Conservation (phyloP, 2,888 invertebrate genomes). For the Epinotia brunnichana region DNA sequence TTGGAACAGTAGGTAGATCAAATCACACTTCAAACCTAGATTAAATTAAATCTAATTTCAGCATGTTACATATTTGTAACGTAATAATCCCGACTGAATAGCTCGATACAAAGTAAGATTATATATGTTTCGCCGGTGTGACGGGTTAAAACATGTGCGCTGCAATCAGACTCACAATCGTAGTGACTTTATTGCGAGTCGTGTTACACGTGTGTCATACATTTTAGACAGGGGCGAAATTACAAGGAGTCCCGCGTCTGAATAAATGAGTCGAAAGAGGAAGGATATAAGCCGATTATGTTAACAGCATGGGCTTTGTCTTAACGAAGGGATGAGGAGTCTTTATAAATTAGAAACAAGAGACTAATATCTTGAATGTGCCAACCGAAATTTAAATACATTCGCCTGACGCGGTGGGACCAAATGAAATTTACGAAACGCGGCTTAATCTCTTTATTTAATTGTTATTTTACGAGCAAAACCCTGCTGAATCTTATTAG, state of each 20-base stretch:
- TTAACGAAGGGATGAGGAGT: slow-evolving; percentile 53
- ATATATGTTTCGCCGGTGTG: no score
- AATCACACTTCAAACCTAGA: no score
- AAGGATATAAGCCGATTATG: slow-evolving; percentile 68
- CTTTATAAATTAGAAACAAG: slow-evolving; percentile 52
- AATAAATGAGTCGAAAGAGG: slow-evolving; percentile 44
- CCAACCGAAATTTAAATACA: slow-evolving; percentile 38
- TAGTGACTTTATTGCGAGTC: slow-evolving; percentile 5
- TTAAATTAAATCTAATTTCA: no score
- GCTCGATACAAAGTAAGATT: no score
- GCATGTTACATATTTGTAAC: no score
- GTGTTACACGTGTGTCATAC: slow-evolving; percentile 33
- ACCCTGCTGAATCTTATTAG: not conserved
- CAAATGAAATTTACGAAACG: slow-evolving; percentile 6
- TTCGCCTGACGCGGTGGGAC: slow-evolving; percentile 7
- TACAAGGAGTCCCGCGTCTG: slow-evolving; percentile 34
- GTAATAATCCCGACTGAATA: no score
- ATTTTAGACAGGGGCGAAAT: slow-evolving; percentile 32
- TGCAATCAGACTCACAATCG: not conserved
- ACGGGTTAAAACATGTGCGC: not conserved
- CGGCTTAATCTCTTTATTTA: not conserved
- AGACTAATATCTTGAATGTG: slow-evolving; percentile 51
- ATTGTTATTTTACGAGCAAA: not conserved
- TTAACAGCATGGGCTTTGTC: slow-evolving; percentile 61
- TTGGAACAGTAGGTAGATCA: no score